phyloP scores from a whole-genome alignment of 2,888 invertebrate species.

The Xanthostigma xanthostigma region DNA sequence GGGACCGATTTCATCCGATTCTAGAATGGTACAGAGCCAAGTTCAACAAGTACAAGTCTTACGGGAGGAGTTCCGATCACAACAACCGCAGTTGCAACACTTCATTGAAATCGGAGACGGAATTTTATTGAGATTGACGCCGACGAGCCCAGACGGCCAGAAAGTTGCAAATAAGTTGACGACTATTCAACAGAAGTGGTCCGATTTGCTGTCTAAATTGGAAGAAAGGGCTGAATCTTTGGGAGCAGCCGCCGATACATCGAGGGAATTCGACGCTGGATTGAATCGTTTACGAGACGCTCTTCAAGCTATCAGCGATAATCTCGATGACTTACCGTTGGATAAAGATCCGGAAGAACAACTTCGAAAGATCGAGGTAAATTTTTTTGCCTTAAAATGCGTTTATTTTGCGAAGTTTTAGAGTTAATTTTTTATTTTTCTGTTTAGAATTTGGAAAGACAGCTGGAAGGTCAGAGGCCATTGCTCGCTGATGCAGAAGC shows the following conservation, averaged over 20 bases:
- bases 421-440: neutral
- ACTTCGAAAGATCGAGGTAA: conserved; percentile 64
- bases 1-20: conserved; percentile 92
- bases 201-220: conserved; percentile 58
- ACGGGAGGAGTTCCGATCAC: conserved; percentile 85
- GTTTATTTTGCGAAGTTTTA: no score
- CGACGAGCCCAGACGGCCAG: conserved; percentile 42
- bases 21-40: conserved; percentile 89
- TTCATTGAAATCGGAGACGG: conserved; percentile 67
- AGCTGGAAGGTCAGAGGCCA: conserved; percentile 78
- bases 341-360: conserved; percentile 79
- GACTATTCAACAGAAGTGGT: conserved; percentile 62
- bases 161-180: conserved; percentile 57
- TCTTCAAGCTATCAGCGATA: conserved; percentile 74
- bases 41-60: conserved; percentile 90
- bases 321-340: conserved; percentile 64
- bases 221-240: conserved; percentile 80
- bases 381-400: conserved; percentile 3
- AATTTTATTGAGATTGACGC: conserved; percentile 43
- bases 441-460: conserved; percentile 55
- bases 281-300: conserved; percentile 71
- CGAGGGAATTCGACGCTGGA: conserved; percentile 83
- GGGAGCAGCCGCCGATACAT: conserved; percentile 84
- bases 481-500: conserved; percentile 75
- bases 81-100: conserved; percentile 79